Evolutionary conservation across 2,888 invertebrate genomes (phyloP), one percentile per base, ranked within the genome.

Genomic region (Agonopterix alstromeriana): DNA sequence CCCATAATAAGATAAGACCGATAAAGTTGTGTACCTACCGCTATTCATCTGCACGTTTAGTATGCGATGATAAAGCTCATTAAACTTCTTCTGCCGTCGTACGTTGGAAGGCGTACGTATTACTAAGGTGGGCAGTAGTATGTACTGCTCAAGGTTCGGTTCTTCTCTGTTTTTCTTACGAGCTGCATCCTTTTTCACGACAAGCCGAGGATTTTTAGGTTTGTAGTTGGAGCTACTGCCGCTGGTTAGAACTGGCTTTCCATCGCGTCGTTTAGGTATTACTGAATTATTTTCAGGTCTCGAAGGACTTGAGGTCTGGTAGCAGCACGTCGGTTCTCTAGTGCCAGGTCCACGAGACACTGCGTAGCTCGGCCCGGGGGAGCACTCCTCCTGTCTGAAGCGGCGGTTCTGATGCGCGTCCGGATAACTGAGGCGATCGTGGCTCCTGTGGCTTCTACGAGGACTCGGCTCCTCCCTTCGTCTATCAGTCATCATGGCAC

Each of bases 41-140:
- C 70, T 73, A 52, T 72, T 73, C 35, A 77, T 50, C 49, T 84
- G 81, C 35, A 70, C 65, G 50, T 82, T 81, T 10, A 86, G 59
- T 53, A 88, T 84, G 42, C 80, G 77, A 57, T 85, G 86, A 55
- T 88, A 88, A 7, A 88, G 60, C 61, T 84, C 84, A 54, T 82
- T 85, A 48, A 87, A 88, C 57, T 82, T 85, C 57, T 81, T 87
- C 51, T 87, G 86, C 1, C 87, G 71, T 51, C 77, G 81, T 53
- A 88, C 67, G 59, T 86, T 87, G 10, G 88, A 86, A 10, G 86
- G 82, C 4, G 88, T 83, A 10, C 83, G 76, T 2, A 85, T 77
- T 1, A 87, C 87, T 45, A 87, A 63, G 7, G 88, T 86, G 3
- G 87, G 87, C 36, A 88, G 58, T 17, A 88, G 54, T 53, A 88